phyloP scores from a whole-genome alignment of 2,113 vertebrate genomes.

The Microtus oregoni region DNA sequence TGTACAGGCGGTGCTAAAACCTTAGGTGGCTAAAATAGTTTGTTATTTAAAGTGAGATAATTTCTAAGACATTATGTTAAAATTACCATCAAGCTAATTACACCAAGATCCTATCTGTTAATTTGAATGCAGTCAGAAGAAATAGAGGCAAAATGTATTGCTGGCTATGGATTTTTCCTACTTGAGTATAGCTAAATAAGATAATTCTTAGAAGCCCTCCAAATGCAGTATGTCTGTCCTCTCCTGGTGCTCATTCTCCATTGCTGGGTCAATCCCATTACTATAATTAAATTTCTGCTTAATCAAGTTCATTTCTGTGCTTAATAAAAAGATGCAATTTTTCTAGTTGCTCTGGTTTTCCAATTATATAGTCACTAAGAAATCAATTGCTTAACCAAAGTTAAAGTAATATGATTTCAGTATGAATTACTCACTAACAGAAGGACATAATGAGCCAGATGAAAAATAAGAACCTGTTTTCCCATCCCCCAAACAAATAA shows the following conservation, averaged over 20 bases:
- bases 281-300: constrained; percentile 78
- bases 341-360: constrained; percentile 75
- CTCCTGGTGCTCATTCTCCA: constrained; percentile 32
- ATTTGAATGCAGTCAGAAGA: constrained; percentile 46
- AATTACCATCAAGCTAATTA: neutral
- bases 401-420: constrained; percentile 80
- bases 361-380: constrained; percentile 76
- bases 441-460: constrained; percentile 71
- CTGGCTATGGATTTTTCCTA: neutral
- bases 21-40: neutral
- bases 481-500: constrained; percentile 74
- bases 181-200: constrained; percentile 58
- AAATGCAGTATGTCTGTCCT: constrained; percentile 49
- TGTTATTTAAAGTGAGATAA: constrained; percentile 45
- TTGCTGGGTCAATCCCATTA: constrained; percentile 72
- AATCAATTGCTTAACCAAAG: constrained; percentile 76
- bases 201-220: constrained; percentile 34
- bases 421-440: constrained; percentile 68
- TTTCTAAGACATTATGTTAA: constrained; percentile 49
- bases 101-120: constrained; percentile 23
- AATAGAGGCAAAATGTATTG: neutral
- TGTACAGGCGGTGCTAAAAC: neutral
- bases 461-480: constrained; percentile 67
- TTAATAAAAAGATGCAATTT: constrained; percentile 79
- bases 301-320: constrained; percentile 79